Base-by-base conservation (phyloP, 64 coral and sea anemone genomes). In the Pachyseris speciosa region DNA sequence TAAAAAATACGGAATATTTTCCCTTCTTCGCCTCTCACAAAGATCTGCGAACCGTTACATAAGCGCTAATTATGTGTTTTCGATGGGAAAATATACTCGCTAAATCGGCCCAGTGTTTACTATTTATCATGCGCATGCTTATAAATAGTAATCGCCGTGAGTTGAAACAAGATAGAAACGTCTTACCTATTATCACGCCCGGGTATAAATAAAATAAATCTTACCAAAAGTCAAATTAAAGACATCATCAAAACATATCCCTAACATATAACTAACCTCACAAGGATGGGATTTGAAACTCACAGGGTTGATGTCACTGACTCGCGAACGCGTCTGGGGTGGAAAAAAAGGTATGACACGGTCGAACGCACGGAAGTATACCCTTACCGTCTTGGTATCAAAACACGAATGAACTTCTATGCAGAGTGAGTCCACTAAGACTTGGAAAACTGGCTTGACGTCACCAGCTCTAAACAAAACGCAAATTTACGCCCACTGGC, bases 381-480 rank as follows among this genome's bases (percentile, higher is more conserved):
- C 12, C 64, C 19, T 37, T 80, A 20, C 75, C n/a, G 9, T 22
- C 63, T 37, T 40, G 33, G 53, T 32, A 81, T 81, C 53, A 61
- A 60, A 81, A 61, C 49, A 61, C 17, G 77, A 81, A 38, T 81
- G 77, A 61, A 81, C 8, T n/a, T 20, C 19, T 63, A 33, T 19
- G 12, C 0, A 36, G 77, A 40, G 53, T 39, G 30, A 80, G 75
- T 80, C 34, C 16, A 40, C 32, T 61, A 61, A 39, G 53, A 63
- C 77, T 81, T 60, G 34, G 52, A 57, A 60, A 16, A 81, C 17
- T 11, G 13, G 4, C 53, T 81, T 81, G 77, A 81, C 77, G 77
- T 81, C 77, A 81, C 63, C 77, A 37, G 13, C 9, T 39, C 77
- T 81, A 81, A 81, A 40, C 77, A 61, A 81, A 81, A 81, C 51